Conservation (phyloP, 2,113 vertebrate genomes). For the Otocyon megalotis region DNA sequence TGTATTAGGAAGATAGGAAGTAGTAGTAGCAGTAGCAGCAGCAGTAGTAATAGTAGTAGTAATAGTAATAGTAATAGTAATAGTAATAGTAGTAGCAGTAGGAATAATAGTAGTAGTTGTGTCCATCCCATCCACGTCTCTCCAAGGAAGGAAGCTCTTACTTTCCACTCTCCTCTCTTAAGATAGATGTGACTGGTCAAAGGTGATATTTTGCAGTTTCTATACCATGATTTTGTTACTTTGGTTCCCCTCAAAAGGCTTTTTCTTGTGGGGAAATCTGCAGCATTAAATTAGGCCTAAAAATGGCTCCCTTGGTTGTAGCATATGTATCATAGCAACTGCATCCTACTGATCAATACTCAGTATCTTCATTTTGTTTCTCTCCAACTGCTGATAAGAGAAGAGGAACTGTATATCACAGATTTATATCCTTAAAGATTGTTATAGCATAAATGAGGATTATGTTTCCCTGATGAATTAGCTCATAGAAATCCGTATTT, state of each 20-base stretch:
- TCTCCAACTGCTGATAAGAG: not conserved
- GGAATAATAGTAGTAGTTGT: not conserved
- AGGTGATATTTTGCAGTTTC: not conserved
- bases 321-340: not conserved
- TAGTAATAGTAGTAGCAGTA: not conserved
- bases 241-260: not conserved
- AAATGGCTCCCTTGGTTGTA: not conserved
- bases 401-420: not conserved
- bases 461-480: not conserved
- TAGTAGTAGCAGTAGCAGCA: too few relatives aligned
- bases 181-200: not conserved
- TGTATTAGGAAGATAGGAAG: not conserved
- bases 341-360: not conserved
- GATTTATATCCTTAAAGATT: not conserved
- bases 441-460: not conserved
- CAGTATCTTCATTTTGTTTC: not conserved
- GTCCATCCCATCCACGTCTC: not conserved
- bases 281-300: not conserved
- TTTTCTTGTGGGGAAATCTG: not conserved
- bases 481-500: not conserved
- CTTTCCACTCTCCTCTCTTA: not conserved
- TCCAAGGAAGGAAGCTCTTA: not conserved
- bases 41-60: not conserved
- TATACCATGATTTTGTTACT: not conserved
- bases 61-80: not conserved